These are phyloP conservation scores for Aphelocoma californica DNA, from an alignment of 2,797 vertebrate species.

Conservation along the genomic window DNA sequence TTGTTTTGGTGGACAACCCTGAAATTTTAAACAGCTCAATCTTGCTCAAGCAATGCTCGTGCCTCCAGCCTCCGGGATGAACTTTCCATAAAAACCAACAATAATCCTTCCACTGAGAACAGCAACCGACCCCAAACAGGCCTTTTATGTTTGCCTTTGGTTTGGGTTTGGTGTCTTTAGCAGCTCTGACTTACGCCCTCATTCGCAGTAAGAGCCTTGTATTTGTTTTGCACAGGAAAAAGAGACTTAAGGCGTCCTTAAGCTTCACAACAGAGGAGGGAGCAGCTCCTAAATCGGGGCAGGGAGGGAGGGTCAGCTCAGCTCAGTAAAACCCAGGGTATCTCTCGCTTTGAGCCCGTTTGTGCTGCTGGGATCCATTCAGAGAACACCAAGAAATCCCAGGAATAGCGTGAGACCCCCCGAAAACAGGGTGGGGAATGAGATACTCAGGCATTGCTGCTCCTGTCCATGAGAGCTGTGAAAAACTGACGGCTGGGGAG, in stretches of 20 bases:
- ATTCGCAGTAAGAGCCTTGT: conserved; percentile 22
- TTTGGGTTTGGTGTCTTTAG: background rate
- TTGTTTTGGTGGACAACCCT: conserved; percentile 68
- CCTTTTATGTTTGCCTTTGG: background rate
- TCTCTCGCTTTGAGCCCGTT: background rate
- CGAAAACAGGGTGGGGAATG: background rate
- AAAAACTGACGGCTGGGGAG: rapidly evolving
- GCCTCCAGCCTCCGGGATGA: conserved; percentile 61
- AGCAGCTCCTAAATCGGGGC: background rate
- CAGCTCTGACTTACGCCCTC: background rate
- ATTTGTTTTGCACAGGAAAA: background rate
- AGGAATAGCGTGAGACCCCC: background rate
- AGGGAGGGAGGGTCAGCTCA: background rate
- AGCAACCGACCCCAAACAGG: background rate
- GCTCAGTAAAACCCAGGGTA: background rate
- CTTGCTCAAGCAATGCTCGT: conserved; percentile 53
- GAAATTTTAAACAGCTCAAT: conserved; percentile 76
- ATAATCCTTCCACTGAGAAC: background rate
- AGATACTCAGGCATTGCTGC: background rate
- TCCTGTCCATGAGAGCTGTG: background rate
- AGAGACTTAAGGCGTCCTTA: background rate
- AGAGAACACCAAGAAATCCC: background rate
- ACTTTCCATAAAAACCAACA: conserved; percentile 44
- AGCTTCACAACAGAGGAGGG: background rate
- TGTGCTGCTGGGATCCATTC: background rate